Percentiles rank a stretch among this genome's conserved stretches.
phyloP scores from a whole-genome alignment of 2,113 vertebrate genomes.

The Gallinago media region DNA sequence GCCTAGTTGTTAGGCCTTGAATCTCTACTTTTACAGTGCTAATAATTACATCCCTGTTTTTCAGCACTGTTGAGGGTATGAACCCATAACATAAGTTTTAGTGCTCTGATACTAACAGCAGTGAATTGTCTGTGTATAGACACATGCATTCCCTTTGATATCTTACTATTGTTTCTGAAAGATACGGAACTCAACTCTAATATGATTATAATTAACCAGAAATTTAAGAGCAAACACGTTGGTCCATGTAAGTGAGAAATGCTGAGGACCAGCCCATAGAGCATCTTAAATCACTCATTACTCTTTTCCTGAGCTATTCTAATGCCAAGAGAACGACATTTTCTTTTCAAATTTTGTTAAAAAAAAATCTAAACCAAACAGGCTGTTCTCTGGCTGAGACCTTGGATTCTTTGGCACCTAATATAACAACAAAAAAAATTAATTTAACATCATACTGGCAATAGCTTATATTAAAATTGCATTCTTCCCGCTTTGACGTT shows the following conservation, averaged over 20 bases:
- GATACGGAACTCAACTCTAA: neutral
- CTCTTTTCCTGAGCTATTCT: neutral
- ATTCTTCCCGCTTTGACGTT: constrained; percentile 46
- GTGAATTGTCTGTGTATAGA: neutral
- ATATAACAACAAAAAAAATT: constrained; percentile 50
- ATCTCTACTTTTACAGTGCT: neutral
- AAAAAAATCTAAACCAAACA: constrained; percentile 38
- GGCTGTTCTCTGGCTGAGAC: constrained; percentile 50
- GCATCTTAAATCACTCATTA: constrained; percentile 24
- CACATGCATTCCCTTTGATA: accelerated
- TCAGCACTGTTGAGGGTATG: neutral
- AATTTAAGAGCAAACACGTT: neutral
- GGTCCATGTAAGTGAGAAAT: neutral
- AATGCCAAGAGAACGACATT: neutral
- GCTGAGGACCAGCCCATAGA: neutral
- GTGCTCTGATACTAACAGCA: neutral
- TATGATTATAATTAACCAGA: neutral
- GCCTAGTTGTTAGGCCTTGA: neutral
- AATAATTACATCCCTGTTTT: neutral
- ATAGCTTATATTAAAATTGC: constrained; percentile 36
- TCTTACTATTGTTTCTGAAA: neutral
- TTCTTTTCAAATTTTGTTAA: constrained; percentile 15
- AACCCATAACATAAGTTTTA: neutral
- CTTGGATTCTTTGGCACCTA: constrained; percentile 62
- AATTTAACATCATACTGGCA: constrained; percentile 51